These are phyloP conservation scores for Trichechus manatus DNA, from an alignment of 2,113 vertebrate species.

Conservation along the genomic window DNA sequence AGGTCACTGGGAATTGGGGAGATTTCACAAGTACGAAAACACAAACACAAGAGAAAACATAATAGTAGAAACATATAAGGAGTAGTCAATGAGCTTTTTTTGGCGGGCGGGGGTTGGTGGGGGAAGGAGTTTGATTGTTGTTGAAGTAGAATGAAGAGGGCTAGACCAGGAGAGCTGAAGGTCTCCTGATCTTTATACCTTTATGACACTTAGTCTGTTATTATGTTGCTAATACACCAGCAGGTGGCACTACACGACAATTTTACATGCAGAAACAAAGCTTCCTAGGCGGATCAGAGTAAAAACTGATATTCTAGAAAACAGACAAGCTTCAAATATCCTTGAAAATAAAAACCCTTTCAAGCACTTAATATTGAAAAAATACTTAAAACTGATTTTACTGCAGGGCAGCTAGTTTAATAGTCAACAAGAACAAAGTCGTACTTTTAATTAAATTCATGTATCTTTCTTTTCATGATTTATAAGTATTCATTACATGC, in stretches of 20 bases:
- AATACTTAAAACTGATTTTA: conserved; percentile 59
- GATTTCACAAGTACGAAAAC: background rate
- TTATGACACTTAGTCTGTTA: background rate
- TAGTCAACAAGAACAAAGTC: background rate
- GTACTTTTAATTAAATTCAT: conserved; percentile 35
- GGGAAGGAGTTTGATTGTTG: background rate
- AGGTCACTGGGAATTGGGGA: background rate
- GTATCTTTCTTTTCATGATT: background rate
- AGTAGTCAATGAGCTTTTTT: background rate
- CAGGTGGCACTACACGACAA: conserved; percentile 72
- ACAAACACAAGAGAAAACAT: background rate
- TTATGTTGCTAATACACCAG: conserved; percentile 41
- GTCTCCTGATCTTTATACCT: background rate
- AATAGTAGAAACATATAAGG: background rate
- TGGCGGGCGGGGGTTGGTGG: fast-evolving
- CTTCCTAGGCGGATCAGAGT: background rate
- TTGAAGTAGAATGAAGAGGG: background rate
- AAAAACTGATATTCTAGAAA: conserved; percentile 1
- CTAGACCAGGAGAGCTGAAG: background rate
- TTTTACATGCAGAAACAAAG: conserved; percentile 8
- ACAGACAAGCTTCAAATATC: background rate
- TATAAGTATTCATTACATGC: background rate
- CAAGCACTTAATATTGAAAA: conserved; percentile 46
- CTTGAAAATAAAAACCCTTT: conserved; percentile 50
- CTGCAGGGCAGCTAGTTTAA: background rate